phyloP scores from a whole-genome alignment of 2,888 invertebrate genomes.

The Ctena decussata region DNA sequence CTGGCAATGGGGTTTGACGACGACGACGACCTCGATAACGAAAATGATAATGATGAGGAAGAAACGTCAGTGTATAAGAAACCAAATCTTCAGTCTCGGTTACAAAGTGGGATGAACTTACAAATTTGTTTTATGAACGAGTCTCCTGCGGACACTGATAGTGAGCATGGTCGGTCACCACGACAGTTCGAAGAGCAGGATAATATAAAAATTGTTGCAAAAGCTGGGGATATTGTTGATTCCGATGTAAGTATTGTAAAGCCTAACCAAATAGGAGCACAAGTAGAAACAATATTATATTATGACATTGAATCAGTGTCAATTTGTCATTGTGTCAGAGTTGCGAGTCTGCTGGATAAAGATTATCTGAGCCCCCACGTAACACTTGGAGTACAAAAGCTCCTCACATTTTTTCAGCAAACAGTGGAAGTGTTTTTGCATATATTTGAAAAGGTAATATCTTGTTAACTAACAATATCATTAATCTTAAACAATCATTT shows the following conservation, averaged over 20 bases:
- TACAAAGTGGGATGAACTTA: conserved; percentile 93
- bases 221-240: conserved; percentile 55
- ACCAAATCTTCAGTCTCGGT: conserved; percentile 94
- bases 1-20: conserved; percentile 89
- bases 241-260: conserved; percentile 57
- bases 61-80: conserved; percentile 89
- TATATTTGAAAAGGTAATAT: too few relatives aligned
- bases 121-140: conserved; percentile 99
- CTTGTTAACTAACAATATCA: too few relatives aligned
- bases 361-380: too few relatives aligned
- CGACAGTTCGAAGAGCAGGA: conserved; percentile 62
- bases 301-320: too few relatives aligned
- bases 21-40: conserved; percentile 76
- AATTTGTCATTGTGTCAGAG: too few relatives aligned
- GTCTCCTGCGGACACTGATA: conserved; percentile 67
- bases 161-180: conserved; percentile 50
- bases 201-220: conserved; percentile 48
- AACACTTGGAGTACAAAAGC: too few relatives aligned
- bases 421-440: too few relatives aligned
- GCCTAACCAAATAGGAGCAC: too few relatives aligned
- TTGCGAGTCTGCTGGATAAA: too few relatives aligned
- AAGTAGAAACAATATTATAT: too few relatives aligned
- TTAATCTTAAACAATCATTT: too few relatives aligned
- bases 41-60: conserved; percentile 80
- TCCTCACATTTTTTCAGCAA: too few relatives aligned